phyloP scores from a whole-genome alignment of 1,140 invertebrate genomes.

The Nixonia krombeini region DNA sequence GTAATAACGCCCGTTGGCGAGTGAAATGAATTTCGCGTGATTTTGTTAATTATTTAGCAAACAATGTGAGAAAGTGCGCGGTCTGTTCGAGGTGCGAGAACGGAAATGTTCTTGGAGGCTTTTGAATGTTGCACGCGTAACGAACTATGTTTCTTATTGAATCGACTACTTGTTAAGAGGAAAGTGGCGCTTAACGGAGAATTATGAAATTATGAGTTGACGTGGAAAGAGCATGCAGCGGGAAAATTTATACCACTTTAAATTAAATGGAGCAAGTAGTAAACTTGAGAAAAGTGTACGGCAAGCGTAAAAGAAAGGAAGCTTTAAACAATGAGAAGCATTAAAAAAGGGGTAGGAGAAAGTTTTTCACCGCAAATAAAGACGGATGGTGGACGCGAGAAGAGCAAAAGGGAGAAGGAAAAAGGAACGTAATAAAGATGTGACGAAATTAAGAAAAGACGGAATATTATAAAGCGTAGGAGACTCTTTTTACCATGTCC shows the following conservation, averaged over 20 bases:
- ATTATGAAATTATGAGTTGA: slow-evolving; percentile 7
- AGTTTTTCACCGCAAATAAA: background rate
- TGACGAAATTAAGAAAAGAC: background rate
- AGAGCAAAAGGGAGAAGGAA: too few species aligned
- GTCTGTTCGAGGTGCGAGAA: background rate
- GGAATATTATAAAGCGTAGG: too few species aligned
- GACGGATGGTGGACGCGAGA: background rate
- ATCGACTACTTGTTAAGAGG: too few species aligned
- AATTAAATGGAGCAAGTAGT: background rate
- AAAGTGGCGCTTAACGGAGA: too few species aligned
- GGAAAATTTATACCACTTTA: slow-evolving; percentile 4
- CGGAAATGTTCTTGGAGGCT: background rate
- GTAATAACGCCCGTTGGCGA: too few species aligned
- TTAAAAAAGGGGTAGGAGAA: too few species aligned
- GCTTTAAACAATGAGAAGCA: background rate
- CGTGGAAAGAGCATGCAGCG: background rate
- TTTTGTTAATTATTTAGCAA: too few species aligned
- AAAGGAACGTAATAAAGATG: background rate
- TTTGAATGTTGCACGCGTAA: too few species aligned
- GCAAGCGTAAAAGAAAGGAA: slow-evolving; percentile 1
- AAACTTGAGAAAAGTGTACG: background rate
- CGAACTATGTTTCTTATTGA: too few species aligned
- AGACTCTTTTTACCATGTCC: too few species aligned
- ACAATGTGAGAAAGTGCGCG: too few species aligned
- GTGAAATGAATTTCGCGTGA: too few species aligned